phyloP scores from a whole-genome alignment of 1,140 invertebrate genomes.

The Drosophila sechellia region DNA sequence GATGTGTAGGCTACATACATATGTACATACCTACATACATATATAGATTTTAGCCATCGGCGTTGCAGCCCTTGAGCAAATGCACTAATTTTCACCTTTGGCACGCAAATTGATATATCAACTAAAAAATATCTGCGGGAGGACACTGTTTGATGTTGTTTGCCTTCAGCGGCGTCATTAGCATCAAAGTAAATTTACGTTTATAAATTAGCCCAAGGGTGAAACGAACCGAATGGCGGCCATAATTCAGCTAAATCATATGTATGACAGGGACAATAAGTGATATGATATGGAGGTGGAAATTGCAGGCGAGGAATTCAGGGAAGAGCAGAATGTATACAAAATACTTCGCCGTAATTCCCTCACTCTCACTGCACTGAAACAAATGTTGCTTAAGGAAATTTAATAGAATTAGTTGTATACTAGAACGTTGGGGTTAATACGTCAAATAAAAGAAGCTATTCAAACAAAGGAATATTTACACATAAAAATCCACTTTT shows the following conservation, averaged over 20 bases:
- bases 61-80: constrained; percentile 40
- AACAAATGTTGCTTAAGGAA: not conserved
- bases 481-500: not conserved
- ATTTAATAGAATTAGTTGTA: too few relatives aligned
- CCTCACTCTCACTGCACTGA: constrained; percentile 5
- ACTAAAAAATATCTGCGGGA: constrained; percentile 48
- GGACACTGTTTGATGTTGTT: constrained; percentile 32
- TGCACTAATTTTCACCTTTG: constrained; percentile 57
- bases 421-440: too few relatives aligned
- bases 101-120: constrained; percentile 59
- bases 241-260: constrained; percentile 49
- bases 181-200: constrained; percentile 71
- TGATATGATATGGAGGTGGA: not conserved
- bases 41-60: constrained; percentile 18
- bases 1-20: too few relatives aligned
- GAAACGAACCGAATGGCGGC: constrained; percentile 34
- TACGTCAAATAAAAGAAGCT: too few relatives aligned
- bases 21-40: not conserved
- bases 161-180: constrained; percentile 63
- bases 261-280: constrained; percentile 20
- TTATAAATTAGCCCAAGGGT: constrained; percentile 60
- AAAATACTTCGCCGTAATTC: constrained; percentile 57
- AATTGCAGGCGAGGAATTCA: constrained; percentile 1
- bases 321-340: constrained; percentile 44
- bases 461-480: not conserved